These are phyloP conservation scores for Brassicogethes aeneus DNA, from an alignment of 2,888 invertebrate genomes.

Conservation along the genomic window DNA sequence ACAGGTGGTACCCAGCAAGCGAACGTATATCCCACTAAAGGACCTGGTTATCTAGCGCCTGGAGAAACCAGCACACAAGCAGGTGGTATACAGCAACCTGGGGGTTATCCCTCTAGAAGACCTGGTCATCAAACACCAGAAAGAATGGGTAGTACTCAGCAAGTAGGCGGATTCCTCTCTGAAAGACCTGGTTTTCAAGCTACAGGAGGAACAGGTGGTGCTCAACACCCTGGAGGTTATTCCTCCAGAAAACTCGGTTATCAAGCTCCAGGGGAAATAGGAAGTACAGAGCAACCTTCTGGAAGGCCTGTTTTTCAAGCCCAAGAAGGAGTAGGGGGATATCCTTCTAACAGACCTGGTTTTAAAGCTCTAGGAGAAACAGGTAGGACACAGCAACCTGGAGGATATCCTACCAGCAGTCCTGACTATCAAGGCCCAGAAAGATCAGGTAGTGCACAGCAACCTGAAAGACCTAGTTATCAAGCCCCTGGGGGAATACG, in stretches of 20 bases:
- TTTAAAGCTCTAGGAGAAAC: neutral
- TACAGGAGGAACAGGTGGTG: neutral
- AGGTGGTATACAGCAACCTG: conserved; percentile 11
- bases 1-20: no score
- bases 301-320: neutral
- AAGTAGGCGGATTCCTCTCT: neutral
- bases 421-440: conserved; percentile 28
- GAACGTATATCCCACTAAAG: no score
- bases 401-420: conserved; percentile 14
- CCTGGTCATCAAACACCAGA: neutral
- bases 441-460: conserved; percentile 7
- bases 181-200: neutral
- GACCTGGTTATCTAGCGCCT: no score
- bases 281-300: neutral
- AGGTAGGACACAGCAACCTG: neutral
- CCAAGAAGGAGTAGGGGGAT: neutral
- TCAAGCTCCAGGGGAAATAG: conserved; percentile 7
- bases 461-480: neutral
- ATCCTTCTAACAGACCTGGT: neutral
- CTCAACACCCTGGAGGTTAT: neutral
- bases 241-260: neutral
- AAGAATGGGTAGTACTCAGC: conserved; percentile 8
- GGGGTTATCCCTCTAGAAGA: neutral
- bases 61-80: no score
- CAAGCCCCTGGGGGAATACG: conserved; percentile 15